phyloP scores from a whole-genome alignment of 2,888 invertebrate genomes.

The Himalopsyche japonica region DNA sequence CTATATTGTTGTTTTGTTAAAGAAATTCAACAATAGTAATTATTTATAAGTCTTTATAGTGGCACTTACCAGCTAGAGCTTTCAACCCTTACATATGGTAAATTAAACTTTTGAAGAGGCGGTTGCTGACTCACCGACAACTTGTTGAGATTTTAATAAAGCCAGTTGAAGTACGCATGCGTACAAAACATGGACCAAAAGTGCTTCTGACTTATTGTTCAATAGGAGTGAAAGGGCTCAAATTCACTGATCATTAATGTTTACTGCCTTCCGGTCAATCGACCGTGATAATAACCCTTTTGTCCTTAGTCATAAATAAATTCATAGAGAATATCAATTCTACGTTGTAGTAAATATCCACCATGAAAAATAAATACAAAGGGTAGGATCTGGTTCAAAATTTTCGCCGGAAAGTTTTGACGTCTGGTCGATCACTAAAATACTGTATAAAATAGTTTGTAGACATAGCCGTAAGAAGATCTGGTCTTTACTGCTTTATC shows the following conservation, averaged over 20 bases:
- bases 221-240: background rate
- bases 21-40: background rate
- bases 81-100: constrained; percentile 13
- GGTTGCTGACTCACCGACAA: constrained; percentile 15
- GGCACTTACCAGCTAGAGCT: background rate
- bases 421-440: no score
- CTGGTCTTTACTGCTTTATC: no score
- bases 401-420: no score
- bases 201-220: background rate
- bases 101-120: constrained; percentile 33
- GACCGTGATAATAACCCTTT: constrained; percentile 8
- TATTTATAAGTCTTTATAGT: background rate
- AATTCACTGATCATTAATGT: background rate
- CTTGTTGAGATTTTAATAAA: constrained; percentile 38
- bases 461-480: no score
- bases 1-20: background rate
- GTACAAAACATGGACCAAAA: background rate
- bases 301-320: background rate
- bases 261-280: constrained; percentile 12
- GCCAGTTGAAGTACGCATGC: constrained; percentile 19
- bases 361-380: no score
- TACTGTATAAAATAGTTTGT: no score
- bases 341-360: no score
- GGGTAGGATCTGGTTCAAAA: no score
- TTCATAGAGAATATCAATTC: no score